Percentiles rank a stretch among this genome's conserved stretches.
phyloP scores from a whole-genome alignment of 2,113 vertebrate genomes.

The Gracilinanus agilis region DNA sequence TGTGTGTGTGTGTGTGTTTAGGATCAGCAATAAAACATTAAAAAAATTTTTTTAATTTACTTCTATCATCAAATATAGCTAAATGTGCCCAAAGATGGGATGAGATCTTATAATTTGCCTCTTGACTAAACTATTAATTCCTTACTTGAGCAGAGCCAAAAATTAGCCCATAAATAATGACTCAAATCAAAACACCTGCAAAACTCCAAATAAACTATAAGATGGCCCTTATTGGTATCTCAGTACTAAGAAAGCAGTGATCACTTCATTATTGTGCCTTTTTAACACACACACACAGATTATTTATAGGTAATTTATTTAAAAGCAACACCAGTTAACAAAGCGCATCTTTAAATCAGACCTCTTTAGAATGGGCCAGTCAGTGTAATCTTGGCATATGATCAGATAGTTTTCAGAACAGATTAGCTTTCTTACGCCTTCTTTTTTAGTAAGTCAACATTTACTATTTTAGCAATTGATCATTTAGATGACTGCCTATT shows the following conservation, averaged over 20 bases:
- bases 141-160: slow-evolving; percentile 25
- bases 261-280: not conserved
- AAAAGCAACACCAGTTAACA: slow-evolving; percentile 1
- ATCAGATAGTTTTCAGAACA: slow-evolving; percentile 42
- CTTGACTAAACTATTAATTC: slow-evolving; percentile 45
- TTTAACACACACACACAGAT: not conserved
- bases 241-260: slow-evolving; percentile 3
- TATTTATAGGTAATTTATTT: not conserved
- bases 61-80: not conserved
- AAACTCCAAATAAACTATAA: slow-evolving; percentile 40
- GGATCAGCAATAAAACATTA: not conserved
- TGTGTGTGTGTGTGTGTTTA: not conserved
- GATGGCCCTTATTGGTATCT: not conserved
- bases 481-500: slow-evolving; percentile 60
- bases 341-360: slow-evolving; percentile 24
- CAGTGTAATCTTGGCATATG: slow-evolving; percentile 26
- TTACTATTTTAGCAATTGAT: slow-evolving; percentile 63
- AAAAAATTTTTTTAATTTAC: not conserved
- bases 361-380: slow-evolving; percentile 47
- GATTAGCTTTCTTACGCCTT: slow-evolving; percentile 42
- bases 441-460: slow-evolving; percentile 53
- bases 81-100: not conserved
- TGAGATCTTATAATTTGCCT: slow-evolving; percentile 34
- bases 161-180: slow-evolving; percentile 34
- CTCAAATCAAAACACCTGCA: slow-evolving; percentile 1